These are phyloP conservation scores for Parapristionchus giblindavisi DNA, from an alignment of 2,888 invertebrate genomes.

Conservation along the genomic window DNA sequence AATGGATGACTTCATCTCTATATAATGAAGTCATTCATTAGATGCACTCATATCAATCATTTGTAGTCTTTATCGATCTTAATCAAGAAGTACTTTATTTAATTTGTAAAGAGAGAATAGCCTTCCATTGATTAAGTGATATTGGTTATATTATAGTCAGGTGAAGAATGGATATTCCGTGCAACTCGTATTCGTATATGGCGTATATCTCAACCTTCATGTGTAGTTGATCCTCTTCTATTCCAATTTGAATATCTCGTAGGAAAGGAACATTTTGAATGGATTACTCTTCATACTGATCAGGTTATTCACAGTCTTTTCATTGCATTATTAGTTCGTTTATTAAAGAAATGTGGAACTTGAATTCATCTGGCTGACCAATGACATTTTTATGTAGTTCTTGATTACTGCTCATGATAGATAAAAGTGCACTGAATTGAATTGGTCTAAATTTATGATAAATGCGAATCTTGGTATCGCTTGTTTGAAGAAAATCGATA, in stretches of 20 bases:
- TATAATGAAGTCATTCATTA: neutral
- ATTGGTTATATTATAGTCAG: conserved; percentile 73
- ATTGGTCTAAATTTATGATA: too few relatives aligned
- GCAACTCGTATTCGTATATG: conserved; percentile 96
- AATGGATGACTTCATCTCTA: neutral
- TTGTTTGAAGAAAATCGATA: too few relatives aligned
- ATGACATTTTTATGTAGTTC: neutral
- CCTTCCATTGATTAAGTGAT: neutral
- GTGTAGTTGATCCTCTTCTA: conserved; percentile 41
- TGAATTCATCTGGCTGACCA: neutral
- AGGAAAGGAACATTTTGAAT: conserved; percentile 82
- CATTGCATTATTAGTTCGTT: neutral
- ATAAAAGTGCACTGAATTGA: too few relatives aligned
- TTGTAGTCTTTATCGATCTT: neutral
- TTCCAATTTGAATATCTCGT: conserved; percentile 66
- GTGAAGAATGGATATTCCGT: conserved; percentile 85
- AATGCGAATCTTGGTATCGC: too few relatives aligned
- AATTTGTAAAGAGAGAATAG: neutral
- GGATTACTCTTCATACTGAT: conserved; percentile 83
- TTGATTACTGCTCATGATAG: neutral
- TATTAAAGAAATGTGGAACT: neutral
- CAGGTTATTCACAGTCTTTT: conserved; percentile 42
- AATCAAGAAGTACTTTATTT: neutral
- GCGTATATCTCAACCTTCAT: conserved; percentile 77
- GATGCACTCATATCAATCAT: too few relatives aligned